Evolutionary conservation across 2,797 vertebrate species (phyloP), one percentile per base, ranked within the genome.

Genomic region (Kryptolebias ocellatus): DNA sequence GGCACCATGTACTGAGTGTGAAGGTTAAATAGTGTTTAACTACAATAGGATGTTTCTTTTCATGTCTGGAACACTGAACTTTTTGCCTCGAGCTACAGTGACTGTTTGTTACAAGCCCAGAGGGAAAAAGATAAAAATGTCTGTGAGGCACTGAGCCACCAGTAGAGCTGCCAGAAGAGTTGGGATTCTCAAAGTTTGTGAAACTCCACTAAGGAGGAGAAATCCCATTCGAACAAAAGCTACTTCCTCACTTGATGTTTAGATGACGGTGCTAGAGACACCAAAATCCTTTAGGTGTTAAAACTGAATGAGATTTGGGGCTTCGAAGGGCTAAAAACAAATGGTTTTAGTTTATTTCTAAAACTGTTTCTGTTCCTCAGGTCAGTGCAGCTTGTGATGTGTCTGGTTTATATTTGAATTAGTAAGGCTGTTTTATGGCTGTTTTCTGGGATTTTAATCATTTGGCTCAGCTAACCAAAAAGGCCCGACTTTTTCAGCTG

Each of bases 21-120:
- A 79, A 47, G 17, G 24, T 28, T 46, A 16, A 49, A 27, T 31
- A 63, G 44, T 51, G 4, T 56, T 61, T 29, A 51, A 42, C 18
- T 56, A 45, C 14, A 60, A 53, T 61, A 49, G 34, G 5, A n/a
- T 37, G 20, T 27, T 20, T 60, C 46, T n/a, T 57, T 6, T 0
- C 12, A 20, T 31, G 11, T 12, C 17, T 8, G 39, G 7, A 42
- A 56, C 34, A n/a, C 49, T 46, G n/a, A 61, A 27, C 58, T 34
- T 59, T 56, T 56, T 56, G 6, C 16, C 20, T 8, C 28, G 20
- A 24, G 24, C 29, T 9, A 15, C 17, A 44, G 3, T 57, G 18
- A 6, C 18, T 34, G 4, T n/a, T 24, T 11, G 14, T 54, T 37
- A 18, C 3, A 18, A 37, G 37, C n/a, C 9, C 11, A 24, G 8